Base-by-base conservation (phyloP, 2,888 invertebrate genomes). In the Diplazon laetatorius region DNA sequence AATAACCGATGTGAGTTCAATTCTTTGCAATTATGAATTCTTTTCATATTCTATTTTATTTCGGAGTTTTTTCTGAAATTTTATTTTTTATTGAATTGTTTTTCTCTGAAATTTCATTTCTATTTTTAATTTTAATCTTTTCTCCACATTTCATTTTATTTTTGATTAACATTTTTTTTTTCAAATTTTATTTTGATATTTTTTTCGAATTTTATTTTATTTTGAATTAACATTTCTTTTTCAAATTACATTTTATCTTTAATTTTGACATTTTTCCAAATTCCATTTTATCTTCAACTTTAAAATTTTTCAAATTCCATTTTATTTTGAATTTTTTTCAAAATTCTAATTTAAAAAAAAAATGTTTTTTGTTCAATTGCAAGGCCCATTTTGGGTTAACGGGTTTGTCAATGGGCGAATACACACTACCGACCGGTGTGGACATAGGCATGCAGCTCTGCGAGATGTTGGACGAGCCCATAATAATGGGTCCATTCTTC, bases 391-490 rank as follows among this genome's bases (percentile, higher is more conserved):
- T 18, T 5, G 18, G 0, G 10, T n/a, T 48, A 10, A 63, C 46
- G 48, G 63, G 63, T 0, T 35, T 46, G 18, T 63, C 48, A 9
- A 63, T 63, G 63, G 63, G 84, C 5, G 62, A 82, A 20, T 82
- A 80, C 62, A 78, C 35, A 3, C 9, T 74, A 2, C 55, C 71
- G 0, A 68, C 79, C 3, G 85, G 83, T 18, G 10, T 84, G 0
- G 75, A 80, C 18, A 2, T 80, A 1, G 4, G 18, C 0, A 62
- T 81, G 68, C 4, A 9, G 2, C 42, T 82, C 9, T 83, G 83
- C 46, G 78, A 81, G 0, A 52, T 81, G 55, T 0, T 74, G 1
- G 42, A 78, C 6, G 83, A 84, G 16, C 81, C 84, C 3, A 68
- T 83, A 1, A 1, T 84, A 22, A 2, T 82, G 6, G 80, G 81